phyloP scores from a whole-genome alignment of 2,113 vertebrate genomes.

The Xiphorhynchus elegans region DNA sequence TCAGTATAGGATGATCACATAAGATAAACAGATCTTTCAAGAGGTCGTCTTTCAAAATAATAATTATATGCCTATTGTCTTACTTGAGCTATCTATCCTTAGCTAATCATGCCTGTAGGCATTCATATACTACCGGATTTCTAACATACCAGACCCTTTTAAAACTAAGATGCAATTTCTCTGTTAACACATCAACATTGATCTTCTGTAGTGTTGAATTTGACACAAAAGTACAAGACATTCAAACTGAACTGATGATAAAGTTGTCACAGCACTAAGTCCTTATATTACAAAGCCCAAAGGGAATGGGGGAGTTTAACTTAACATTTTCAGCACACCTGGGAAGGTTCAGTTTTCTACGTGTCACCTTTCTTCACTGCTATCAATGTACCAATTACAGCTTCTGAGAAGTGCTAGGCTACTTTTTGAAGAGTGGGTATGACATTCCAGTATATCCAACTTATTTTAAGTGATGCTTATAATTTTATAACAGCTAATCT shows the following conservation, averaged over 20 bases:
- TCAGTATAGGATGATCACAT: neutral
- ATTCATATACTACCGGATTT: neutral
- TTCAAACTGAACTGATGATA: neutral
- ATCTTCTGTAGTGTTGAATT: neutral
- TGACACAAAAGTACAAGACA: neutral
- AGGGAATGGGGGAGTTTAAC: neutral
- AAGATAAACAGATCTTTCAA: neutral
- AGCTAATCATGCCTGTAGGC: neutral
- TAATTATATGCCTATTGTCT: neutral
- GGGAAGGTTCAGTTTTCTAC: neutral
- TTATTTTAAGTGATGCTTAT: neutral
- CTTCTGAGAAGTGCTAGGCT: neutral
- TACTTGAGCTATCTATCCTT: neutral
- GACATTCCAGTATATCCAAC: neutral
- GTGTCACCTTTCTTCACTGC: neutral
- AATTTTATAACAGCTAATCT: neutral
- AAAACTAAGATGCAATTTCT: neutral
- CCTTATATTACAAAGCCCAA: neutral
- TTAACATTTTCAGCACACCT: neutral
- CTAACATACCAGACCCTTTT: accelerated
- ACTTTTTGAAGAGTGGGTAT: neutral
- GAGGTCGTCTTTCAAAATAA: neutral
- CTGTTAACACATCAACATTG: neutral
- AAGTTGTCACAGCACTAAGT: neutral
- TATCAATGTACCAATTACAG: neutral